Base-by-base conservation (phyloP, 2,797 vertebrate species). In the Buphagus erythrorhynchus region DNA sequence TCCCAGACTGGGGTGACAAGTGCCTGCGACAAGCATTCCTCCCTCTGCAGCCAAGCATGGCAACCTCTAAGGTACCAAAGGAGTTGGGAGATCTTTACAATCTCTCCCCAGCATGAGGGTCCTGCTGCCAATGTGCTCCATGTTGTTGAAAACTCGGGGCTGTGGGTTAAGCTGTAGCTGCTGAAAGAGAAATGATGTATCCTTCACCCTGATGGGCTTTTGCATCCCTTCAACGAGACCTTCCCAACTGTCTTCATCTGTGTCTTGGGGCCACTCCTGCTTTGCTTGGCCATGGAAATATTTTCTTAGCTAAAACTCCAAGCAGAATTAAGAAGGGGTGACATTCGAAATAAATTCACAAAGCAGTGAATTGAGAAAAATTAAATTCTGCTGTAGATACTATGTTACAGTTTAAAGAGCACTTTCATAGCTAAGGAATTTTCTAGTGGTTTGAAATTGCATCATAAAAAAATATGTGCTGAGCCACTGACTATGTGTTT, bases 21-120 rank as follows among this genome's bases (percentile, higher is more conserved):
- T 2, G 1, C 31, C 35, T 67, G 29, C 0, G 0, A 16, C 0
- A 4, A 73, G 36, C 25, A 15, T 40, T 38, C 28, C 45, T 76
- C 28, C 20, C 16, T 46, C 12, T 28, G 46, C 28, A 65, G 42
- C 55, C 77, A 51, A 31, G 29, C 33, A 36, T 24, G 38, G 57
- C 48, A 49, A 16, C 19, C 8, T 61, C 42, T 16, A 16, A 14
- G 13, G 14, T 26, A 46, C 15, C 29, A n/a, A 22, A 67, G 24
- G 26, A 68, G 16, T 6, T 63, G 33, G 21, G 54, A 67, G n/a
- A n/a, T 22, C 26, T 67, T 59, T 28, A 54, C 26, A 51, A 35
- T 16, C 26, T 42, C 20, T 31, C 54, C 26, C 5, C 25, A 80
- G 0, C 16, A 31, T 14, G 36, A 42, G 5, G 11, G 10, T 35